Conservation (phyloP, 2,113 vertebrate species). For the Antigone vipio region DNA sequence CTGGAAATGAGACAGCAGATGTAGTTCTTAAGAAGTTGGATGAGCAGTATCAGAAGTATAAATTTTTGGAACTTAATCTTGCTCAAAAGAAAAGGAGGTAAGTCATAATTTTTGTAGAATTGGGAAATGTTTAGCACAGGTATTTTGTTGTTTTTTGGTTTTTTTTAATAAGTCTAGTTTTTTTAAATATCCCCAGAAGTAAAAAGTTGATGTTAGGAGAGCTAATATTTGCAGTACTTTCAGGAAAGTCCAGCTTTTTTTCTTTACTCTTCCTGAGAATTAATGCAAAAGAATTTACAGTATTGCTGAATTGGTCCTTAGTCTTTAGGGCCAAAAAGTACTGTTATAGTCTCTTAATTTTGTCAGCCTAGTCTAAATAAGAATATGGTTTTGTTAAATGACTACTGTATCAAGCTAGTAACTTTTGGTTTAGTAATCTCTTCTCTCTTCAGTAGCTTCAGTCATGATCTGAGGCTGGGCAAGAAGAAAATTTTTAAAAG, state of each 20-base stretch:
- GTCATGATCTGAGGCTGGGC: background rate
- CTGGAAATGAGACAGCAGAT: slow-evolving; percentile 95
- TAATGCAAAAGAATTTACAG: background rate
- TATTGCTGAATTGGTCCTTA: background rate
- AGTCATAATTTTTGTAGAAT: slow-evolving; percentile 3
- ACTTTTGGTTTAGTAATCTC: background rate
- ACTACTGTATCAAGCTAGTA: background rate
- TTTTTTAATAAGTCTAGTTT: background rate
- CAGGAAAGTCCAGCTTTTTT: background rate
- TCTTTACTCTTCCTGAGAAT: background rate
- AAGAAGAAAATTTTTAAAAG: background rate
- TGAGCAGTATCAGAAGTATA: slow-evolving; percentile 98
- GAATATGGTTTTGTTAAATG: background rate
- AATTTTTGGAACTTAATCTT: slow-evolving; percentile 99
- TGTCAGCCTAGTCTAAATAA: background rate
- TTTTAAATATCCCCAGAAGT: background rate
- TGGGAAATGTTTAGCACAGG: background rate
- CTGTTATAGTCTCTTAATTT: background rate
- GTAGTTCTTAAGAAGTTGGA: slow-evolving; percentile 89
- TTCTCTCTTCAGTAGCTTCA: background rate
- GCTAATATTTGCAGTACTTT: background rate
- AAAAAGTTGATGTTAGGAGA: background rate
- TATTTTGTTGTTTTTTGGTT: background rate
- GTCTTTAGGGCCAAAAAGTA: background rate
- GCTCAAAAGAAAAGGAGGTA: slow-evolving; percentile 96